A percentile compares a stretch with the other conserved stretches of the same genome.
Evolutionary conservation across 2,797 vertebrate genomes (phyloP).

Genomic region (Lagodon rhomboides): DNA sequence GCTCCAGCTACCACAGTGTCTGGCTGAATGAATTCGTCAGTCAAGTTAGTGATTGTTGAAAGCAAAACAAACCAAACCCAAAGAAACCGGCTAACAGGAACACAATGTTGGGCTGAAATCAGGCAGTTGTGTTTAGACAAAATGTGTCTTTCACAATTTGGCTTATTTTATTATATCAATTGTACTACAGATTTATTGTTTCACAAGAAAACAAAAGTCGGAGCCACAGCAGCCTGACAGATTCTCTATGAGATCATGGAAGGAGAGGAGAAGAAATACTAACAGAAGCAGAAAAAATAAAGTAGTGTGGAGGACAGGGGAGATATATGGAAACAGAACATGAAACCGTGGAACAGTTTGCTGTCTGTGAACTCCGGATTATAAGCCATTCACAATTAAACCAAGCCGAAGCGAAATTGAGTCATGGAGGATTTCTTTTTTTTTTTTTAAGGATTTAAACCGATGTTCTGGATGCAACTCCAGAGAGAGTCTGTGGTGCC

Average conservation of each 20-base stretch:
- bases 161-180: neutral
- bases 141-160: neutral
- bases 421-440: neutral
- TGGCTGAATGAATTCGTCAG: neutral
- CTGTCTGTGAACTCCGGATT: neutral
- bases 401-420: neutral
- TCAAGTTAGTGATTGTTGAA: neutral
- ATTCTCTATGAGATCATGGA: neutral
- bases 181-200: neutral
- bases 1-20: neutral
- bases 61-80: neutral
- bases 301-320: neutral
- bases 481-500: neutral
- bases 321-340: neutral
- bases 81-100: neutral
- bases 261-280: neutral
- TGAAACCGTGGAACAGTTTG: neutral
- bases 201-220: neutral
- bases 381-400: neutral
- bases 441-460: constrained; percentile 4
- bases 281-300: neutral
- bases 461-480: neutral
- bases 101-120: neutral
- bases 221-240: too few species aligned
- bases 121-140: neutral